phyloP scores from a whole-genome alignment of 2,797 vertebrate species.

The Poecilia gillii region DNA sequence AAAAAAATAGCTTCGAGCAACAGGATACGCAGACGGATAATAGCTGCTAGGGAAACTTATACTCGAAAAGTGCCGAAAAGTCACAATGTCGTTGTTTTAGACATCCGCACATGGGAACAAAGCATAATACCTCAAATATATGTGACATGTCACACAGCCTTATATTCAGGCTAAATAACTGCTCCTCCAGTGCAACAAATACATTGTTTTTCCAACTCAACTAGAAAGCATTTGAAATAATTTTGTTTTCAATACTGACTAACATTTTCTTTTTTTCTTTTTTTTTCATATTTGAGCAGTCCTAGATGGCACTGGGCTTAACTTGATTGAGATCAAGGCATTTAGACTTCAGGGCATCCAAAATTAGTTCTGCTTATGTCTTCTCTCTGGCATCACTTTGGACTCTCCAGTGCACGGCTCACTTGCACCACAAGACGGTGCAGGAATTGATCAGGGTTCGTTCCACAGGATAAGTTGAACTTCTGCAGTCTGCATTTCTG shows the following conservation, averaged over 20 bases:
- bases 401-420: background rate
- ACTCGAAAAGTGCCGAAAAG: background rate
- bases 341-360: background rate
- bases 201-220: background rate
- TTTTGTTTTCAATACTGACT: background rate
- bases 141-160: background rate
- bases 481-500: background rate
- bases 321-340: background rate
- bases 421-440: background rate
- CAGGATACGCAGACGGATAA: background rate
- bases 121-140: background rate
- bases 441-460: background rate
- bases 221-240: background rate
- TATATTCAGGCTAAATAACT: background rate
- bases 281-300: background rate
- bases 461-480: background rate
- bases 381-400: background rate
- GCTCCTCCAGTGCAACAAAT: background rate
- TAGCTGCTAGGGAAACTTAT: background rate
- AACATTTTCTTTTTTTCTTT: background rate
- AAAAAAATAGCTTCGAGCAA: background rate
- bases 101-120: background rate
- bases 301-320: background rate
- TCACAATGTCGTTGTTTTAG: background rate
- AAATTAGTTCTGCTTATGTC: background rate